Base-by-base conservation (phyloP, 2,113 vertebrate genomes). In the Rhinolophus sinicus region DNA sequence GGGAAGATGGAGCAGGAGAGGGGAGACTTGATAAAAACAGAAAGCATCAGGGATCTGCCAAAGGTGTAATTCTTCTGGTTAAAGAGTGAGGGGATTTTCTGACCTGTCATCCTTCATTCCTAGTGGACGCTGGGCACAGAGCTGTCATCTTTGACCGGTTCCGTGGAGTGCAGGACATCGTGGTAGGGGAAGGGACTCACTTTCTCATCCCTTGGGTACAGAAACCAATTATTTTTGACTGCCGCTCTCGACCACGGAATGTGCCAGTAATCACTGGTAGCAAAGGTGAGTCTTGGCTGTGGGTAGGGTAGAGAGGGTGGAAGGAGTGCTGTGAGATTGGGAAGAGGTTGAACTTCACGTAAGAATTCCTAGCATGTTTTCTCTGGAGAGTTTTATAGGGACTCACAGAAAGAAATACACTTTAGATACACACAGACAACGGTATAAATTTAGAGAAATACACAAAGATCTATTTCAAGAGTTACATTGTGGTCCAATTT, bases 121-220 rank as follows among this genome's bases (percentile, higher is more conserved):
- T 91, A 99, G 99, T 99, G 96, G 99, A 99, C 3, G 99, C 99
- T 1, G 99, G 99, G 1, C 99, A 99, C 98, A 98, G 98, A 73
- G 99, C 99, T 1, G 99, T 99, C 67, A 99, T 99, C 98, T 99
- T 99, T 44, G 99, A 99, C 98, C 98, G 99, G 1, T 99, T 99
- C 97, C 98, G 99, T 0, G 99, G 99, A 0, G 99, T 99, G 3
- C 99, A 99, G 96, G 99, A 99, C 1, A 19, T 30, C 0, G 99
- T 99, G 77, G 98, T 99, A 5, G 99, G 99, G 4, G 99, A 99
- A 96, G 99, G 99, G 0, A 99, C 99, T 28, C 99, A 99, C 92
- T 99, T 99, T 92, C 98, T 99, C 65, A 99, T 99, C 97, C 99
- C 99, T 13, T 99, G 99, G 99, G 99, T 99, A 14, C 99, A 99